These are phyloP conservation scores for Gambusia affinis DNA, from an alignment of 2,113 vertebrate species.

Conservation along the genomic window DNA sequence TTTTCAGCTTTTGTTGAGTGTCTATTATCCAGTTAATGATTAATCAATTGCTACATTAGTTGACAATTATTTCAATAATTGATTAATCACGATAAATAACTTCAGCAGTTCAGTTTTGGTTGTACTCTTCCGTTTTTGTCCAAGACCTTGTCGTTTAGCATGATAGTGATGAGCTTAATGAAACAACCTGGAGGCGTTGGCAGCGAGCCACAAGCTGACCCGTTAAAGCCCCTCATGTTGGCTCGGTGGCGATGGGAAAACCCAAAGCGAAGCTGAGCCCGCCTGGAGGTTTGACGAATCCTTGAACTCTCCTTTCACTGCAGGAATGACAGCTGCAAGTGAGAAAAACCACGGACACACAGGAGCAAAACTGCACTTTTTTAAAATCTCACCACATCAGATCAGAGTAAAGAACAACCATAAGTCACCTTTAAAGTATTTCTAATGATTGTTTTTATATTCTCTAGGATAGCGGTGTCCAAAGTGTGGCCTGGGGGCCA, in stretches of 20 bases:
- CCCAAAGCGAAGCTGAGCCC: slow-evolving; percentile 28
- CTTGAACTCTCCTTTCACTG: slow-evolving; percentile 63
- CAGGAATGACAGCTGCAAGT: slow-evolving; percentile 35
- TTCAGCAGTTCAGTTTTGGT: too few relatives aligned
- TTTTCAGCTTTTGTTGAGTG: too few relatives aligned
- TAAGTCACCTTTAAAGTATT: slow-evolving; percentile 6
- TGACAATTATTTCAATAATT: too few relatives aligned
- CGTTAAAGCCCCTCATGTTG: slow-evolving; percentile 46
- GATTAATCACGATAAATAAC: too few relatives aligned
- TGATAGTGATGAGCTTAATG: slow-evolving; percentile 66
- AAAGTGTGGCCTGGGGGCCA: too few relatives aligned
- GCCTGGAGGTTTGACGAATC: slow-evolving; percentile 58
- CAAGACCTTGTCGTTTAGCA: slow-evolving; percentile 24
- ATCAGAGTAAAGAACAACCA: not conserved
- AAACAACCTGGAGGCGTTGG: slow-evolving; percentile 51
- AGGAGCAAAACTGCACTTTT: not conserved
- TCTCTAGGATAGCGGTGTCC: not conserved
- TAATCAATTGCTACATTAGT: too few relatives aligned
- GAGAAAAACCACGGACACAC: not conserved
- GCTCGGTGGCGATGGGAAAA: slow-evolving; percentile 40
- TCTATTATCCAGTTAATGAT: too few relatives aligned
- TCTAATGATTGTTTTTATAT: slow-evolving; percentile 4
- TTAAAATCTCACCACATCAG: not conserved
- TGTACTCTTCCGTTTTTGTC: slow-evolving; percentile 18
- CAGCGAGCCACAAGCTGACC: slow-evolving; percentile 31